A percentile compares a stretch with the other conserved stretches of the same genome.
Evolutionary conservation across 2,888 invertebrate genomes (phyloP).

Genomic region (Papilio gigon): DNA sequence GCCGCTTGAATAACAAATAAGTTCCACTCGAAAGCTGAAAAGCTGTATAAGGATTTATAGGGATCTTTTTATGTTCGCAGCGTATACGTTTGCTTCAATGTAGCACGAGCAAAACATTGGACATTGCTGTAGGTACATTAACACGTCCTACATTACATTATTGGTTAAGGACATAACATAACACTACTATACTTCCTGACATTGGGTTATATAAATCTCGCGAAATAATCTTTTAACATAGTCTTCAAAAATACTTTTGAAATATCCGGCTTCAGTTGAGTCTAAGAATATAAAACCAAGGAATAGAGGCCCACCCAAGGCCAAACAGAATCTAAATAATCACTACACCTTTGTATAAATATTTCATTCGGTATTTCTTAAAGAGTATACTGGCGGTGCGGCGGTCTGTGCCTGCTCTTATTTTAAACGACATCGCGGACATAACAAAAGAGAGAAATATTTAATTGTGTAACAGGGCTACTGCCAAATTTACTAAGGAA

Average conservation of each 20-base stretch:
- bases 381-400: background rate
- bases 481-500: constrained; percentile 16
- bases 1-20: constrained; percentile 48
- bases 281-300: constrained; percentile 1
- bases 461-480: constrained; percentile 24
- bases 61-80: constrained; percentile 42
- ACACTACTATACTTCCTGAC: too few species aligned
- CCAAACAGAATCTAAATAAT: background rate
- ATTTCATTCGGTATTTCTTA: background rate
- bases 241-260: background rate
- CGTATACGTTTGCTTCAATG: constrained; percentile 10
- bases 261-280: background rate
- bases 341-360: constrained; percentile 2
- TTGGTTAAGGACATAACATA: too few species aligned
- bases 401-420: background rate
- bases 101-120: background rate
- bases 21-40: constrained; percentile 45
- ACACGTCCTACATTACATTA: too few species aligned
- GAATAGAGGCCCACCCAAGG: background rate
- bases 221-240: background rate
- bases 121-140: too few species aligned
- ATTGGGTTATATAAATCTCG: too few species aligned
- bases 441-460: constrained; percentile 3
- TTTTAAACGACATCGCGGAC: background rate
- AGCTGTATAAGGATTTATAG: constrained; percentile 47